These are phyloP conservation scores for Exocentrus adspersus DNA, from an alignment of 2,888 invertebrate genomes.

Conservation along the genomic window DNA sequence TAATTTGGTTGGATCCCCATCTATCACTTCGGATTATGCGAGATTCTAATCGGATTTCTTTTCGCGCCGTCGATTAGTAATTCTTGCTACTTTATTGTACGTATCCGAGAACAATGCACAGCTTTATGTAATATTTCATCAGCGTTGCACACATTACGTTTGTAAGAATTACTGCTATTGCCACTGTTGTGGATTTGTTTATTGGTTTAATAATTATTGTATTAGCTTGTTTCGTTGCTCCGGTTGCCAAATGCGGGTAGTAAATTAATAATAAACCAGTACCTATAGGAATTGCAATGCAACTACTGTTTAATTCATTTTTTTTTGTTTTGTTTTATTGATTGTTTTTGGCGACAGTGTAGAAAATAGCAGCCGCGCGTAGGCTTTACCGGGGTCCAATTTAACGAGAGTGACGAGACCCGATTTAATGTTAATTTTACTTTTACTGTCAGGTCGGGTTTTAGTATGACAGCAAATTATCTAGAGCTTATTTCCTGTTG, in stretches of 20 bases:
- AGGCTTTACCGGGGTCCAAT: neutral
- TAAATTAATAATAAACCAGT: too few relatives aligned
- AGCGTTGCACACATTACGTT: constrained; percentile 11
- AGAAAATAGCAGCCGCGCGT: too few relatives aligned
- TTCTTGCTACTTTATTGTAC: neutral
- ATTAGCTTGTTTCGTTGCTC: neutral
- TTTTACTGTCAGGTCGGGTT: neutral
- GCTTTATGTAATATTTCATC: constrained; percentile 10
- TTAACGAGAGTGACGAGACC: neutral
- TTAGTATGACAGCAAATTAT: neutral
- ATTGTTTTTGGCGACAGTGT: too few relatives aligned
- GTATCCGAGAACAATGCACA: constrained; percentile 1
- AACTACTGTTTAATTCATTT: too few relatives aligned
- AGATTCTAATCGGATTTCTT: constrained; percentile 16
- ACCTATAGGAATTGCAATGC: too few relatives aligned
- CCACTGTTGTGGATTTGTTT: neutral
- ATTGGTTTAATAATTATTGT: constrained; percentile 1
- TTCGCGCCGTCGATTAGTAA: constrained; percentile 4
- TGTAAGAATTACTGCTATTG: constrained; percentile 4
- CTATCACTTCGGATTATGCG: constrained; percentile 12
- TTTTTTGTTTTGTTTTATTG: too few relatives aligned
- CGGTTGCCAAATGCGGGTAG: neutral
- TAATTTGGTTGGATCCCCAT: constrained; percentile 13
- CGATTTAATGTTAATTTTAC: neutral
- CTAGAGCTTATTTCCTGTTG: constrained; percentile 3